Percentiles rank a stretch among this genome's conserved stretches.
phyloP scores from a whole-genome alignment of 2,113 vertebrate species.

The Odontesthes bonariensis region DNA sequence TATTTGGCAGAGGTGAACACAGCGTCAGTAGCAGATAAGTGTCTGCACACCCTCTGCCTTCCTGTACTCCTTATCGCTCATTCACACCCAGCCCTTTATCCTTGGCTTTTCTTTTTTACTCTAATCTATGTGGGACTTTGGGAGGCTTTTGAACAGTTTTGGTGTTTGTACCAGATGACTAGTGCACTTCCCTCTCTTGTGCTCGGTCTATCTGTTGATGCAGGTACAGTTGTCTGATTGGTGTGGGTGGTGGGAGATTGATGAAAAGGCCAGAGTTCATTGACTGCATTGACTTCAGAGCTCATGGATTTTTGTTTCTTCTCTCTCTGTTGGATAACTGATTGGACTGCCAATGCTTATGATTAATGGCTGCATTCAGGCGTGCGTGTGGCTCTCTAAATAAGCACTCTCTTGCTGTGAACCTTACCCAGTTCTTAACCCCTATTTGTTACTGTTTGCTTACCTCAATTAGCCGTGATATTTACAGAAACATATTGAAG shows the following conservation, averaged over 20 bases:
- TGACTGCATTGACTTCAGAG: constrained; percentile 63
- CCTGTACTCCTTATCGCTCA: constrained; percentile 46
- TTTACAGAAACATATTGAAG: background rate
- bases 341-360: constrained; percentile 62
- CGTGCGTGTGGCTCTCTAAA: constrained; percentile 16
- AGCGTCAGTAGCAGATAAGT: constrained; percentile 61
- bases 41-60: constrained; percentile 41
- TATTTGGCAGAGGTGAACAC: constrained; percentile 59
- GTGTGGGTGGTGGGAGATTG: constrained; percentile 36
- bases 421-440: constrained; percentile 6
- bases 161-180: background rate
- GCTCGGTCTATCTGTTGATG: constrained; percentile 16
- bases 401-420: constrained; percentile 20
- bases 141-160: constrained; percentile 2
- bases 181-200: background rate
- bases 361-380: constrained; percentile 61
- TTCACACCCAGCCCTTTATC: constrained; percentile 24
- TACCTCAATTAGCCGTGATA: constrained; percentile 1
- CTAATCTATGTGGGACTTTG: constrained; percentile 35
- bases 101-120: background rate
- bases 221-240: constrained; percentile 56
- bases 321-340: constrained; percentile 62
- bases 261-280: constrained; percentile 71
- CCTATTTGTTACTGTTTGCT: background rate
- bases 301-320: constrained; percentile 75